These are phyloP conservation scores for Sesamia nonagrioides DNA, from an alignment of 1,140 invertebrate species.

Conservation along the genomic window DNA sequence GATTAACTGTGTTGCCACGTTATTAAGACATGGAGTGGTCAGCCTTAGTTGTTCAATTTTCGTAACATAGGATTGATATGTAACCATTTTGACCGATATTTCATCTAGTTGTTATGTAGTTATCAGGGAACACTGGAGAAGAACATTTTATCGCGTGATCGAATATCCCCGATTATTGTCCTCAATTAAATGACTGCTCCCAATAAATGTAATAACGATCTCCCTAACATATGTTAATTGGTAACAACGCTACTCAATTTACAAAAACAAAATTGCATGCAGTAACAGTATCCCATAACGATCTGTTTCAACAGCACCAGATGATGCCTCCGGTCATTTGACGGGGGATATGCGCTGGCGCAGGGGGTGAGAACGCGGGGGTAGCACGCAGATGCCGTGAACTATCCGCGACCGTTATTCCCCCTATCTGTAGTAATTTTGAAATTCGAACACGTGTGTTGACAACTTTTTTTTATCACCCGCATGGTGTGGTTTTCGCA, in stretches of 20 bases:
- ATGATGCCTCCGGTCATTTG: slow-evolving; percentile 66
- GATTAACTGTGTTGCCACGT: slow-evolving; percentile 19
- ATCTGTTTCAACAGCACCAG: slow-evolving; percentile 65
- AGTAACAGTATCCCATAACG: slow-evolving; percentile 53
- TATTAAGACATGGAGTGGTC: slow-evolving; percentile 15
- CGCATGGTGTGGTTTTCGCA: slow-evolving; percentile 61
- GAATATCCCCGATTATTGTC: not conserved
- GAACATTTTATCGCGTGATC: slow-evolving; percentile 26
- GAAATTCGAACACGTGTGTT: slow-evolving; percentile 80
- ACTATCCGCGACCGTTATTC: slow-evolving; percentile 75
- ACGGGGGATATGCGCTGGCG: slow-evolving; percentile 53
- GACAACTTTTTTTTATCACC: slow-evolving; percentile 72
- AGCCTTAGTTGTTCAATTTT: slow-evolving; percentile 29
- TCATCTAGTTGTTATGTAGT: slow-evolving; percentile 16
- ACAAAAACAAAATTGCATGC: slow-evolving; percentile 57
- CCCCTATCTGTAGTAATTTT: slow-evolving; percentile 80
- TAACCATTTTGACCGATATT: not conserved
- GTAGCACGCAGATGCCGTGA: slow-evolving; percentile 66
- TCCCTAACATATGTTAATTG: slow-evolving; percentile 47
- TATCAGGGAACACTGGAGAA: slow-evolving; percentile 6
- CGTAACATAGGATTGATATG: slow-evolving; percentile 2
- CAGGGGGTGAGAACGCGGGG: slow-evolving; percentile 65
- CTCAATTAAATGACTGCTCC: slow-evolving; percentile 23
- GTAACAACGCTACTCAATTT: slow-evolving; percentile 41
- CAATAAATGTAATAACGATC: slow-evolving; percentile 39